Evolutionary conservation across 2,113 vertebrate genomes (phyloP).

Genomic region (Balaeniceps rex): DNA sequence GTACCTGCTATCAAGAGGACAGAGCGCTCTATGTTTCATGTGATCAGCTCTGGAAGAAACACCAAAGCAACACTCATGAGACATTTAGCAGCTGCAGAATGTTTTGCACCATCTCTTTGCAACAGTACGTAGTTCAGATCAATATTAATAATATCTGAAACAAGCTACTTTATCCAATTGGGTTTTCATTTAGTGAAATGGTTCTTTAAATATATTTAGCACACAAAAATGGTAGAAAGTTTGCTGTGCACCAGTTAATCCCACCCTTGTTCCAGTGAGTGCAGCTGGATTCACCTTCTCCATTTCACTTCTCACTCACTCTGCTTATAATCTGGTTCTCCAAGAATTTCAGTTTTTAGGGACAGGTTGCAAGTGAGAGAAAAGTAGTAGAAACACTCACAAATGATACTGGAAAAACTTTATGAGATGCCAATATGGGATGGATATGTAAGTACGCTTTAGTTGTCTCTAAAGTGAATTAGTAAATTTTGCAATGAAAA

Average conservation of each 20-base stretch:
- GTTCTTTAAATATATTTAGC: background rate
- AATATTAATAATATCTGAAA: background rate
- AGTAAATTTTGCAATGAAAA: background rate
- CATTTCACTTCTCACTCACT: background rate
- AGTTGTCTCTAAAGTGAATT: background rate
- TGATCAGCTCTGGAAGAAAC: background rate
- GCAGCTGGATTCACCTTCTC: background rate
- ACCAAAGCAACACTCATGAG: background rate
- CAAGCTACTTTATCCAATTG: background rate
- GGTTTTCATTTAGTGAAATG: background rate
- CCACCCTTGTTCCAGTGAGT: background rate
- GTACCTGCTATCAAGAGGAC: background rate
- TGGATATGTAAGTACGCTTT: background rate
- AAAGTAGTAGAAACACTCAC: background rate
- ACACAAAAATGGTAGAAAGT: background rate
- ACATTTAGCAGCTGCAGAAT: background rate
- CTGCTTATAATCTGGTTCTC: constrained; percentile 40
- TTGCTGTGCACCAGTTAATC: background rate
- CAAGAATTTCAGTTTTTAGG: constrained; percentile 3
- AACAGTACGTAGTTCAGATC: background rate
- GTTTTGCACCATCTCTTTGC: background rate
- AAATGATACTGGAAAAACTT: background rate
- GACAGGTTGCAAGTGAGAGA: background rate
- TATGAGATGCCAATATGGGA: background rate
- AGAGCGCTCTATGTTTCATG: background rate